Evolutionary conservation across 2,888 invertebrate genomes (phyloP), one percentile per base, ranked within the genome.

Genomic region (Drosophila mayaguana): DNA sequence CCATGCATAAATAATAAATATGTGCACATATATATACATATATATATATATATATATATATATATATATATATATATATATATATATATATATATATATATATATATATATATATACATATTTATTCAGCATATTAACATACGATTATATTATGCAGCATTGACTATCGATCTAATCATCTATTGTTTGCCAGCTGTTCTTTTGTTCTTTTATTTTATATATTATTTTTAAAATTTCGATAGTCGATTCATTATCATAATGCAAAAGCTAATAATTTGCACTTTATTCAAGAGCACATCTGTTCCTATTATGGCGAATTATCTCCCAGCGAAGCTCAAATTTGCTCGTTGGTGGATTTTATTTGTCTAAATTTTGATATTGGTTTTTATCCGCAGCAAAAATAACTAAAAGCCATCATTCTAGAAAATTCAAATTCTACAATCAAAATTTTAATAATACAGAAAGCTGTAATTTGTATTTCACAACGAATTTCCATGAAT

Each of bases 1-100:
- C 32, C 66, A 42, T 54, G 65, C n/a, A 25, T 42, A 42, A 55
- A 48, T 53, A 53, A 53, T 53, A 22, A 34, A 9, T 36, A 42
- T 6, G 22, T 38, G 36, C n/a, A n/a, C 12, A 53, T 8, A 11
- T 54, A n/a, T 28, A n/a, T 36, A 22, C 22, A 9, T 12, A 22
- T 14, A 38, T 38, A 1, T 22, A 22, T 36, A 34, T 36, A 20
- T 42, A 6, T 16, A 32, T 2, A n/a, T 25, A 20, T n/a, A n/a
- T 25, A 12, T 51, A 3, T n/a, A 34, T 51, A 2, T 22, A 16
- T 38, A n/a, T 25, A n/a, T n/a, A 53, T 8, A 11, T 54, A n/a
- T 28, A n/a, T 36, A 22, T 38, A 9, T 12, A 22, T 14, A 38
- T 38, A 1, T 22, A 22, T 36, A 34, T 36, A 20, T 42, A 6